Conservation (phyloP, 2,797 vertebrate species). For the Apogon hyalosoma region DNA sequence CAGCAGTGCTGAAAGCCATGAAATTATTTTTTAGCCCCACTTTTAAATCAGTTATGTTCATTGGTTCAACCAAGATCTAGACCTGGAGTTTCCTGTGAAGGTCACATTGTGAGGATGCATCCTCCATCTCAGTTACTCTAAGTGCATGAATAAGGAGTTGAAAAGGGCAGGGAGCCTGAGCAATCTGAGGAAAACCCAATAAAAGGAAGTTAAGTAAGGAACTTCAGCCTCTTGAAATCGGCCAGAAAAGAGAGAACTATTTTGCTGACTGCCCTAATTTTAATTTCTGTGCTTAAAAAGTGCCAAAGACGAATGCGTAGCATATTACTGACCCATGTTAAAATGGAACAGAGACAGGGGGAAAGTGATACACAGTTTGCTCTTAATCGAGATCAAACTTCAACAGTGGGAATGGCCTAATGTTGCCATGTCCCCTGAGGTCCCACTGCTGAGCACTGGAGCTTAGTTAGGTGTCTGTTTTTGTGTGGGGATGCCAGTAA, state of each 20-base stretch:
- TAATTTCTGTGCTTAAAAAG: too few species aligned
- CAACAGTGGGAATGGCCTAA: slow-evolving; percentile 12
- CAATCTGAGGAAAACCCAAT: too few species aligned
- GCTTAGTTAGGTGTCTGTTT: slow-evolving; percentile 13
- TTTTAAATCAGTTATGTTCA: too few species aligned
- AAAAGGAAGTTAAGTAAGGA: too few species aligned
- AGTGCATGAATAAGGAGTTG: neutral
- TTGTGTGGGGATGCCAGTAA: slow-evolving; percentile 6
- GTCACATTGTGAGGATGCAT: neutral
- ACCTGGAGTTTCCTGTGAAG: neutral
- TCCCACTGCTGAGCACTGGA: slow-evolving; percentile 6
- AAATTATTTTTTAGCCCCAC: too few species aligned
- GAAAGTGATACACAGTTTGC: neutral
- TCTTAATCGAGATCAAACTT: slow-evolving; percentile 19
- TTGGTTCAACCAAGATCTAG: too few species aligned
- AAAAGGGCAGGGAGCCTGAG: too few species aligned
- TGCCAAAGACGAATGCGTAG: too few species aligned
- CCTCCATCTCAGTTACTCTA: neutral
- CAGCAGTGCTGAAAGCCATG: neutral
- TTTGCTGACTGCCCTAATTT: too few species aligned
- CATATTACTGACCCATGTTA: neutral
- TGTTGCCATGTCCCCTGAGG: slow-evolving; percentile 9
- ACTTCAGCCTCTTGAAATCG: too few species aligned
- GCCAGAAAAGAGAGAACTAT: too few species aligned
- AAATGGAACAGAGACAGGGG: neutral